Evolutionary conservation across 2,888 invertebrate genomes (phyloP), one percentile per base, ranked within the genome.

Genomic region (Drosophila macrospina): DNA sequence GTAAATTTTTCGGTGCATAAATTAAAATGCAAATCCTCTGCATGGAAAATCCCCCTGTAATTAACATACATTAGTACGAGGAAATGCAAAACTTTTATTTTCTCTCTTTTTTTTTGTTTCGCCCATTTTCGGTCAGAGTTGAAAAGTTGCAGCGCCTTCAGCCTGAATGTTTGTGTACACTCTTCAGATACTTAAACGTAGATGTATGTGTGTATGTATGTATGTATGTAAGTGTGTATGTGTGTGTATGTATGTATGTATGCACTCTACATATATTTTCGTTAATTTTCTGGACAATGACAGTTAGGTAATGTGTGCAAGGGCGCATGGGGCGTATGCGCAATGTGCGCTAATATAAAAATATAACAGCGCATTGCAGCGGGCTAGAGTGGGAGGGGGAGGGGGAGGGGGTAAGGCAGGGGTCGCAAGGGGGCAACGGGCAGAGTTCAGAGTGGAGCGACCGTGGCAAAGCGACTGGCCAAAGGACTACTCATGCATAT

Each of bases 31-130:
- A 90, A 90, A 89, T 88, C 83, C 86, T 79, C 77, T 78, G 89
- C 87, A 86, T 87, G 81, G 80, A 78, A 88, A 84, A 83, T 89
- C 81, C 84, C 86, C 84, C 84, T 90, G 89, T 91, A 91, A 91
- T 91, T 91, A 91, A 91, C 90, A 91, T 90, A 91, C 89, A 91
- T 91, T 91, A 91, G 90, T 88, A 89, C 88, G 88, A 90, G 88
- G 86, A 90, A 89, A 88, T 85, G 82, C 74, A 80, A 88, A 89
- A 80, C 59, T 83, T 81, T 86, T 77, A 71, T 71, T 74, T 50
- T 41, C 20, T 8, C 28, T 8, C 5, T 56, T 45, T 45, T 69
- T n/a, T 39, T 52, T 20, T 45, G 64, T 52, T 50, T 54, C 47
- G 30, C n/a, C 39, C 52, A 52, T 52, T 52, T 52, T 57, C 13